Conservation (phyloP, 2,888 invertebrate genomes). For the Ennomos quercinarius region DNA sequence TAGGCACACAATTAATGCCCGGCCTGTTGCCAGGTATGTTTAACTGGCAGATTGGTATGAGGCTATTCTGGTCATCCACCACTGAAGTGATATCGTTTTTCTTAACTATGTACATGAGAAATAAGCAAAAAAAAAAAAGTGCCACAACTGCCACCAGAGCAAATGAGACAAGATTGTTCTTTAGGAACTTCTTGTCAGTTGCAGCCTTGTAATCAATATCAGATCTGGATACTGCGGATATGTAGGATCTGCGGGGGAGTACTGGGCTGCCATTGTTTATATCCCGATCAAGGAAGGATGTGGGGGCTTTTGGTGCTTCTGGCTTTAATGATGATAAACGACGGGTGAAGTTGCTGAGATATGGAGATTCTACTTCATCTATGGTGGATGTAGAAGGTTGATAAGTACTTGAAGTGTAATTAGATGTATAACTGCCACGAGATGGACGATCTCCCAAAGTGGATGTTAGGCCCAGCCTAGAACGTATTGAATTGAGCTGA, state of each 20-base stretch:
- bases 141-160: constrained; percentile 86
- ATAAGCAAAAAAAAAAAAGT: constrained; percentile 88
- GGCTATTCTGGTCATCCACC: constrained; percentile 83
- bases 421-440: constrained; percentile 61
- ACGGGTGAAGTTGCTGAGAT: constrained; percentile 89
- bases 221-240: constrained; percentile 67
- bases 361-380: constrained; percentile 88
- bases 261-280: constrained; percentile 71
- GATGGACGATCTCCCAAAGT: constrained; percentile 70
- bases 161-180: constrained; percentile 87
- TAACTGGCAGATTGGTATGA: constrained; percentile 84
- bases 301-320: constrained; percentile 63
- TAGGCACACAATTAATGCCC: constrained; percentile 88
- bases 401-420: constrained; percentile 62
- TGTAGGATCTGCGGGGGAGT: constrained; percentile 70
- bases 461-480: constrained; percentile 83
- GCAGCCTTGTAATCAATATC: constrained; percentile 74
- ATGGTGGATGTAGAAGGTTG: constrained; percentile 71
- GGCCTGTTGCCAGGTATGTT: constrained; percentile 81
- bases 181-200: constrained; percentile 81
- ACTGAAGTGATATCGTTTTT: constrained; percentile 84
- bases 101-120: constrained; percentile 89
- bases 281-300: constrained; percentile 66
- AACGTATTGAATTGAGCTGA: constrained; percentile 85
- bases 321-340: constrained; percentile 82